phyloP scores from a whole-genome alignment of 2,888 invertebrate species.

The Galerucella nymphaeae region DNA sequence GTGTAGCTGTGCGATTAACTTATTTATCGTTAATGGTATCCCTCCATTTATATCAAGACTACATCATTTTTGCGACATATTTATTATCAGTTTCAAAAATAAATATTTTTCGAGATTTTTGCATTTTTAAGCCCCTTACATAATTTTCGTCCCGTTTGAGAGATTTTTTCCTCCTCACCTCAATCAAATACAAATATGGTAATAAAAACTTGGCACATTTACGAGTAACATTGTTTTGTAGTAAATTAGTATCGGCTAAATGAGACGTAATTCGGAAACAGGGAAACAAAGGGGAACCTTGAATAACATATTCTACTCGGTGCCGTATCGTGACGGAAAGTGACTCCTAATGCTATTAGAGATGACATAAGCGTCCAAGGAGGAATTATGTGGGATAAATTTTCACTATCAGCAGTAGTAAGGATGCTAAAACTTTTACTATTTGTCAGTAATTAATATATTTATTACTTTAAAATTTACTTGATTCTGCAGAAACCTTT shows the following conservation, averaged over 20 bases:
- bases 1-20: too few species aligned
- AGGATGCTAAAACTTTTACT: background rate
- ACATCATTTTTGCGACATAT: too few species aligned
- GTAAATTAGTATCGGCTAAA: constrained; percentile 43
- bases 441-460: background rate
- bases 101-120: too few species aligned
- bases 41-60: too few species aligned
- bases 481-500: too few species aligned
- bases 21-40: too few species aligned
- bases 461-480: background rate
- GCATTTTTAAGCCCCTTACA: too few species aligned
- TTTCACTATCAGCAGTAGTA: background rate
- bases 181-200: background rate
- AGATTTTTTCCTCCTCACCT: background rate
- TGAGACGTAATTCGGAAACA: constrained; percentile 42
- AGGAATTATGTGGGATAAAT: background rate
- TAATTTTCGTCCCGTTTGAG: too few species aligned
- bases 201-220: constrained; percentile 21
- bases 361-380: constrained; percentile 38
- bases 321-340: constrained; percentile 37
- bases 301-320: constrained; percentile 52
- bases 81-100: too few species aligned
- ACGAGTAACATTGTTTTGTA: constrained; percentile 16
- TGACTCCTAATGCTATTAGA: constrained; percentile 41
- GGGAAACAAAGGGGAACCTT: constrained; percentile 46